phyloP scores from a whole-genome alignment of 2,888 invertebrate genomes.

The Hecatera dysodea region DNA sequence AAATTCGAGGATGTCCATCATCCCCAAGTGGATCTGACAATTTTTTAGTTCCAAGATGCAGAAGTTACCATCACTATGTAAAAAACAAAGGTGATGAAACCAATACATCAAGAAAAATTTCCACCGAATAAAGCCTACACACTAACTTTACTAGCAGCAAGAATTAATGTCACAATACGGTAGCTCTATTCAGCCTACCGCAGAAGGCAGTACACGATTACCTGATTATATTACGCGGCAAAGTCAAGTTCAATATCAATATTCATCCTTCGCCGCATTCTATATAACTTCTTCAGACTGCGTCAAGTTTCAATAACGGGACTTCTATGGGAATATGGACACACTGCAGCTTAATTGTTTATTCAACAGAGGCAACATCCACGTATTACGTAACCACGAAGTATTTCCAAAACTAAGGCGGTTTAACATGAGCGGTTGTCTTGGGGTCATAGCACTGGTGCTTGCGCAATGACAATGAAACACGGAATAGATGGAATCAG shows the following conservation, averaged over 20 bases:
- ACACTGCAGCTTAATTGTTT: constrained; percentile 15
- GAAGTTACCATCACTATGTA: background rate
- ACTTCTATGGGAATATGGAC: constrained; percentile 32
- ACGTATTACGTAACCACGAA: constrained; percentile 43
- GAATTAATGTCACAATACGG: background rate
- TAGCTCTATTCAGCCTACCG: constrained; percentile 11
- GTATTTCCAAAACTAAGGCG: constrained; percentile 55
- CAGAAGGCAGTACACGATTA: constrained; percentile 20
- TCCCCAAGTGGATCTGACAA: background rate
- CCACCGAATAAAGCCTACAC: background rate
- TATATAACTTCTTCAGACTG: constrained; percentile 4
- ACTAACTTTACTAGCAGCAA: background rate
- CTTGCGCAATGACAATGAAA: constrained; percentile 52
- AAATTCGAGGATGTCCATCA: background rate
- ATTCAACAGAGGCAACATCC: constrained; percentile 35
- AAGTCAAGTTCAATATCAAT: constrained; percentile 48
- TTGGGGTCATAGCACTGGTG: constrained; percentile 61
- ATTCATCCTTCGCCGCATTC: constrained; percentile 35
- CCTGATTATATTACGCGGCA: constrained; percentile 8
- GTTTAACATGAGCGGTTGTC: constrained; percentile 49
- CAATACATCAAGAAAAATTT: background rate
- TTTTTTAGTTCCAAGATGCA: background rate
- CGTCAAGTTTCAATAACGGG: constrained; percentile 49
- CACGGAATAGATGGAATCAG: constrained; percentile 27
- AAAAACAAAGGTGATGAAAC: background rate